Base-by-base conservation (phyloP, 1,140 invertebrate genomes). In the Rhagoletis zephyria region DNA sequence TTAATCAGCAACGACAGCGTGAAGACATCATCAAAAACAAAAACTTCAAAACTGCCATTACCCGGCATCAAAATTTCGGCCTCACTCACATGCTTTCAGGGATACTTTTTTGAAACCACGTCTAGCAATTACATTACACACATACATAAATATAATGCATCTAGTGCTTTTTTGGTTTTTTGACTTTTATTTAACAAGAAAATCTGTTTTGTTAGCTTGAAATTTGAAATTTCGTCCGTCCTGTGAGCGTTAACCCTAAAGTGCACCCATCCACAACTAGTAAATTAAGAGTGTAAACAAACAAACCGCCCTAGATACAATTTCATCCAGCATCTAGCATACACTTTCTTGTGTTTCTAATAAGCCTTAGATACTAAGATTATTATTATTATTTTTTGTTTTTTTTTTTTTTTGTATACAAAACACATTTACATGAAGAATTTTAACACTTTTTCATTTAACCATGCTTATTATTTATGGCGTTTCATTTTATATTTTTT, bases 1-100 rank as follows among this genome's bases (percentile, higher is more conserved):
- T 0, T 30, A 30, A 30, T 30, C 30, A 45, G 85, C 85, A 86
- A 86, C 56, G 59, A 86, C 85, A 86, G 40, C 30, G 74, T 7
- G 74, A 81, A 81, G 74, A 81, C 74, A 81, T n/a, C 51, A 81
- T 81, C 74, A 56, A 42, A 81, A 81, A 81, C 45, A 56, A 42
- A 81, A 81, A 81, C 45, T 56, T 56, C 7, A 30, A 59, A 30
- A 81, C 48, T 56, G 74, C 74, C 74, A 59, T n/a, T 59, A 81
- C 16, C 5, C 2, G 74, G 51, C 74, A 81, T 81, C 74, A 51
- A 81, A 81, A 81, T 81, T 81, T 81, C 56, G 74, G 74, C 74
- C 74, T 81, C 48, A 81, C 48, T 81, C 19, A 30, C 30, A 81
- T 56, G 74, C 74, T 81, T 81, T 81, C 74, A 81, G 74, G 74